phyloP scores from a whole-genome alignment of 1,140 invertebrate species.

The Ceratosolen fusciceps region DNA sequence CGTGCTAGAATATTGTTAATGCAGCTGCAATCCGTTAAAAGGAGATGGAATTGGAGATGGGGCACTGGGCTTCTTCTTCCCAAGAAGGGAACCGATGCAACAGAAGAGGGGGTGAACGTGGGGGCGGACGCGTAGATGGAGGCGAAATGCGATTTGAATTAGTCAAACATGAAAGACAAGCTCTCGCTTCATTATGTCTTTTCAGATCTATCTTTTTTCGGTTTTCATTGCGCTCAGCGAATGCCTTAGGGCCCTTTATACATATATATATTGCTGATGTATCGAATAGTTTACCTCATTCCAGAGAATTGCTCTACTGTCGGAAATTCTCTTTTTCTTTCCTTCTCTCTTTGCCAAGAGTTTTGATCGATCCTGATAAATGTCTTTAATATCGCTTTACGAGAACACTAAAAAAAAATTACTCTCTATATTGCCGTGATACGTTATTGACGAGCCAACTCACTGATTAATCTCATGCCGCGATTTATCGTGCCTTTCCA shows the following conservation, averaged over 20 bases:
- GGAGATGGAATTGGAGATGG: too few species aligned
- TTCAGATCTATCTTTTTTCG: neutral
- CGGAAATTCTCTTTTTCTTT: neutral
- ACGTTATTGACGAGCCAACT: neutral
- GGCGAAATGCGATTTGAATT: neutral
- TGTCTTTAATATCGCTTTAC: neutral
- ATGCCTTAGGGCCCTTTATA: neutral
- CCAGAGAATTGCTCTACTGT: neutral
- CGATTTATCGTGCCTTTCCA: neutral
- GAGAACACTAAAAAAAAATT: neutral
- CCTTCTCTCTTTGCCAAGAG: neutral
- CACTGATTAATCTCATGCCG: neutral
- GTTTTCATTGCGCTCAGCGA: neutral
- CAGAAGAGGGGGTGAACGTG: neutral
- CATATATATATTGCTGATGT: neutral
- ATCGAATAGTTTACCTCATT: constrained; percentile 12
- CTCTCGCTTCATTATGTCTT: constrained; percentile 4
- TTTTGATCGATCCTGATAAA: neutral
- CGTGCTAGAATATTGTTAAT: too few species aligned
- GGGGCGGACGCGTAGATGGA: too few species aligned
- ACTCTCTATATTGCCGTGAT: neutral
- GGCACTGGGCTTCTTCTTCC: neutral
- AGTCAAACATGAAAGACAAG: neutral
- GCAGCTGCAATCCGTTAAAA: too few species aligned
- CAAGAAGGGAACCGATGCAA: neutral